phyloP scores from a whole-genome alignment of 2,113 vertebrate species.

The Poeciliopsis occidentalis region DNA sequence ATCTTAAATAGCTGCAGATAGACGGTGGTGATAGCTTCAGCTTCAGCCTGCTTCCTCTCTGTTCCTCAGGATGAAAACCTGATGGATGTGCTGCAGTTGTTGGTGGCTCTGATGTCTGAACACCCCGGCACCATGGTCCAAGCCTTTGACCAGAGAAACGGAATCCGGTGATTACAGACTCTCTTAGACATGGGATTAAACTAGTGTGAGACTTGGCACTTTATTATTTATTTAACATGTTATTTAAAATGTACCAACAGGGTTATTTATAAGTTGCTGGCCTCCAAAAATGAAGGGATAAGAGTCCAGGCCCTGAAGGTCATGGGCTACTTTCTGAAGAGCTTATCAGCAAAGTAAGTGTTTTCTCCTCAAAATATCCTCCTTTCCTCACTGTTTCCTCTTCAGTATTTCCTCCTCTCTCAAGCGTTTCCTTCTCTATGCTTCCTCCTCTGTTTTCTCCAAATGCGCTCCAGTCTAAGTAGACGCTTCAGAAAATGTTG shows the following conservation, averaged over 20 bases:
- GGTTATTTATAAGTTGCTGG: slow-evolving; percentile 94
- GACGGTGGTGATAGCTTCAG: neutral
- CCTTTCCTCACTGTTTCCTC: no score
- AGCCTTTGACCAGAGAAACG: slow-evolving; percentile 96
- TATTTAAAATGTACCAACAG: slow-evolving; percentile 70
- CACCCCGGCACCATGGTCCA: slow-evolving; percentile 93
- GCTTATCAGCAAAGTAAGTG: slow-evolving; percentile 92
- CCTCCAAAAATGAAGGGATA: slow-evolving; percentile 94
- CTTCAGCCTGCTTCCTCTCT: slow-evolving; percentile 2
- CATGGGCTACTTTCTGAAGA: slow-evolving; percentile 95
- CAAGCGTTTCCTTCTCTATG: slow-evolving; percentile 73
- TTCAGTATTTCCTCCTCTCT: no score
- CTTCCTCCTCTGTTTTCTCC: no score
- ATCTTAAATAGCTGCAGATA: neutral
- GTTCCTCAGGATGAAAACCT: slow-evolving; percentile 93
- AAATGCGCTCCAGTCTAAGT: no score
- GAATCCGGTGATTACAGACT: slow-evolving; percentile 85
- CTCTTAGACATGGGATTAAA: neutral
- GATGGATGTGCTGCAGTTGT: slow-evolving; percentile 95
- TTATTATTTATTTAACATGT: neutral
- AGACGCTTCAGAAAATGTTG: no score
- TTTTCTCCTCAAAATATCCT: neutral
- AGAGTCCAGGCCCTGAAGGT: slow-evolving; percentile 96
- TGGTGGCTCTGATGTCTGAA: slow-evolving; percentile 97
- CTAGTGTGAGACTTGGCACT: neutral